phyloP scores from a whole-genome alignment of 23 tunicate genomes.

The Ciona savignyi region DNA sequence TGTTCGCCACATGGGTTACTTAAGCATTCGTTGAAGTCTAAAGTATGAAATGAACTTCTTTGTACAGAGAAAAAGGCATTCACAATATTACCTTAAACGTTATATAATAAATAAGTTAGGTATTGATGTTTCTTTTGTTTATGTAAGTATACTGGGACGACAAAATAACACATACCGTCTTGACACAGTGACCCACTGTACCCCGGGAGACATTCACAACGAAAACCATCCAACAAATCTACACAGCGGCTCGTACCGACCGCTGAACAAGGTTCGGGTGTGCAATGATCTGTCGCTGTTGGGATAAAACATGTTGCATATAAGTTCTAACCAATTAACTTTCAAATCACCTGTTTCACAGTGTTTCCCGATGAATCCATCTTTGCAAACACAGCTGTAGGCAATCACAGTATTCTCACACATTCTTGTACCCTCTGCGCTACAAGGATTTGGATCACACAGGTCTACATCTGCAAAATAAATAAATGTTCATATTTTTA shows the following conservation, averaged over 20 bases:
- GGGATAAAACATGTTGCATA: no score
- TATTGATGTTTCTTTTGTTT: no score
- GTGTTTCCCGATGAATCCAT: neutral
- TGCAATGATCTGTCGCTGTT: conserved; percentile 9
- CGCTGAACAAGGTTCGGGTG: neutral
- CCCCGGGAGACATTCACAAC: conserved; percentile 25
- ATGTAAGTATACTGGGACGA: no score
- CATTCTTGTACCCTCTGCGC: neutral
- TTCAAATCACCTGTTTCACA: conserved; percentile 20
- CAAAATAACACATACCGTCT: neutral
- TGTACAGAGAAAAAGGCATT: no score
- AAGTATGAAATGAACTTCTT: no score
- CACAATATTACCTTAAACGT: no score
- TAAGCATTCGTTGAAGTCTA: conserved; percentile 28
- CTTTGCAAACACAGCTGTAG: conserved; percentile 6
- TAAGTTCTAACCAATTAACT: no score
- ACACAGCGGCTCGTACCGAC: conserved; percentile 11
- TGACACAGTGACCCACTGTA: conserved; percentile 17
- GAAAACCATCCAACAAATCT: neutral
- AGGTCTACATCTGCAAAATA: neutral
- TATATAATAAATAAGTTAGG: no score
- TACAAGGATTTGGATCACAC: conserved; percentile 7
- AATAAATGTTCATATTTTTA: no score
- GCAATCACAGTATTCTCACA: neutral
- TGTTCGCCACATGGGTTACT: conserved; percentile 16